Conservation (phyloP, 2,113 vertebrate genomes). For the Ellobius talpinus region DNA sequence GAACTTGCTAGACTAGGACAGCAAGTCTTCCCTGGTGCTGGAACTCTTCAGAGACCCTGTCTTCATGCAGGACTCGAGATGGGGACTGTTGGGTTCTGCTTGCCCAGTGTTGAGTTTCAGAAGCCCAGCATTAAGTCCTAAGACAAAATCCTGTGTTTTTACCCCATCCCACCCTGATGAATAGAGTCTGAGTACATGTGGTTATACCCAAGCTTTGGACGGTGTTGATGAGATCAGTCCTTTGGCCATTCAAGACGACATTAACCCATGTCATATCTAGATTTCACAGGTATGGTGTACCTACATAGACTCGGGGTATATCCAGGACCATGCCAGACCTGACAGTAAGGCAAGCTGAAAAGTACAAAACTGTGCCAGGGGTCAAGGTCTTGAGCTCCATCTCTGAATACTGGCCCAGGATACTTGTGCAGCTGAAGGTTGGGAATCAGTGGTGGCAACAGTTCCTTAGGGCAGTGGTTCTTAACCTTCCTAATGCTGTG, state of each 20-base stretch:
- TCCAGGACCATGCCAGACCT: not conserved
- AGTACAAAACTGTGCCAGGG: not conserved
- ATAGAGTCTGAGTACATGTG: not conserved
- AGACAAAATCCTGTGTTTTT: not conserved
- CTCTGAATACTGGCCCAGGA: not conserved
- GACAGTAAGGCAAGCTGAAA: not conserved
- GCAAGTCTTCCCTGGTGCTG: not conserved
- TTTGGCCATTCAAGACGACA: not conserved
- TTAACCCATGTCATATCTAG: not conserved
- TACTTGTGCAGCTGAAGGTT: not conserved
- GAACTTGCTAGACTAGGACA: not conserved
- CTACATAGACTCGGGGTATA: not conserved
- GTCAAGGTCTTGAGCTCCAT: not conserved
- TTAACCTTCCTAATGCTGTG: not conserved
- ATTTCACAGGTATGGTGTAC: not conserved
- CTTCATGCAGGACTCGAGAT: not conserved
- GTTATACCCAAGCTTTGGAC: not conserved
- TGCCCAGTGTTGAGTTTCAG: not conserved
- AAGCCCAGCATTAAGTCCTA: not conserved
- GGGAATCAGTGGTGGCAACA: not conserved
- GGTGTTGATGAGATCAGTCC: not conserved
- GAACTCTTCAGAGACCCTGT: not conserved
- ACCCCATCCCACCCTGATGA: not conserved
- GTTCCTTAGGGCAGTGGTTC: not conserved
- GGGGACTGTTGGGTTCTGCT: not conserved